A percentile compares a stretch with the other conserved stretches of the same genome.
These are phyloP conservation scores for Steatornis caripensis DNA, from an alignment of 2,113 vertebrate species.

Conservation along the genomic window DNA sequence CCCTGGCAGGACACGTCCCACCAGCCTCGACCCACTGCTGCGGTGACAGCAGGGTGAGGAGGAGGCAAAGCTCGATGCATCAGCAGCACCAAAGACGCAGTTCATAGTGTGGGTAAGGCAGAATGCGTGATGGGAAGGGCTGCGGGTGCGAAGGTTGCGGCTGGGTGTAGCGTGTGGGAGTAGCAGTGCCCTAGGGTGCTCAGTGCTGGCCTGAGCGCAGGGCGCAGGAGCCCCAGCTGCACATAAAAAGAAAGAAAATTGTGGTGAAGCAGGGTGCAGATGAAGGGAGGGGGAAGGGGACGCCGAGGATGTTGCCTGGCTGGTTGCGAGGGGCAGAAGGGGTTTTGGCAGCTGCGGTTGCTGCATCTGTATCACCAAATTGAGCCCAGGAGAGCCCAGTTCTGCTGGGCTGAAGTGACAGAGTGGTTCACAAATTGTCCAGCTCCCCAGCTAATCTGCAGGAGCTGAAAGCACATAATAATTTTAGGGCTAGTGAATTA, in stretches of 20 bases:
- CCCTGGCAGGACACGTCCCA: not conserved
- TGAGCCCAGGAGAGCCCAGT: not conserved
- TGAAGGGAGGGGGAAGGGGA: not conserved
- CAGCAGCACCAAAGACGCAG: not conserved
- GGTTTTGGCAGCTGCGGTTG: not conserved
- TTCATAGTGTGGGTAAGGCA: not conserved
- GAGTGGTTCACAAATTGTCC: accelerated
- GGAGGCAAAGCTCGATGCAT: not conserved
- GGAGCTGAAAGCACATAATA: not conserved
- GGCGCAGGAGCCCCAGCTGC: not conserved
- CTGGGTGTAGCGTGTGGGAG: accelerated
- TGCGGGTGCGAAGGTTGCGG: not conserved
- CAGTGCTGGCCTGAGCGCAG: not conserved
- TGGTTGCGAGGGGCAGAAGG: not conserved
- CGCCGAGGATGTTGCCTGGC: accelerated
- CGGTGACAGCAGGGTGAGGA: not conserved
- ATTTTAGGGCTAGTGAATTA: not conserved
- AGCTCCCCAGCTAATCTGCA: not conserved
- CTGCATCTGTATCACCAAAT: accelerated
- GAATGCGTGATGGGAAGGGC: accelerated
- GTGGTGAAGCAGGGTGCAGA: not conserved
- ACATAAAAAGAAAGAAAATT: not conserved
- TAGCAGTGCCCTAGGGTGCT: not conserved
- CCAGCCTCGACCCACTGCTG: accelerated
- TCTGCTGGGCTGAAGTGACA: not conserved